Percentiles rank a stretch among this genome's conserved stretches.
These are phyloP conservation scores for Melanostoma scalare DNA, from an alignment of 2,888 invertebrate species.

Conservation along the genomic window DNA sequence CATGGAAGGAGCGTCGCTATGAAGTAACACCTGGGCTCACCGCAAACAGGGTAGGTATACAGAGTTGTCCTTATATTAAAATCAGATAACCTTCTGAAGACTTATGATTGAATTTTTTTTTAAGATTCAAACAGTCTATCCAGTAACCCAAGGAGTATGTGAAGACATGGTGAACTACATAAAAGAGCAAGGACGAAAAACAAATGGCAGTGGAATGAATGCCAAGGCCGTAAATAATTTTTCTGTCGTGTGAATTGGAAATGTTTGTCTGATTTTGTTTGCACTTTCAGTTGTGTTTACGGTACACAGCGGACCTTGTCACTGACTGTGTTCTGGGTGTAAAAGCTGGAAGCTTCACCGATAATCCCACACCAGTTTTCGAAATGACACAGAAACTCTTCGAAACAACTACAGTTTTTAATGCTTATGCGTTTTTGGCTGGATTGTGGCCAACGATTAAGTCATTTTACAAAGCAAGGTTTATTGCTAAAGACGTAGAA, in stretches of 20 bases:
- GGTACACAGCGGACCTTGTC: constrained; percentile 82
- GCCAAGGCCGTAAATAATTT: constrained; percentile 79
- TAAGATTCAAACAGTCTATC: constrained; percentile 82
- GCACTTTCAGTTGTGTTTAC: constrained; percentile 76
- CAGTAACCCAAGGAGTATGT: constrained; percentile 82
- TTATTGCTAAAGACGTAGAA: constrained; percentile 84
- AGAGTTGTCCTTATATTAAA: no score
- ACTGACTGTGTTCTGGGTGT: constrained; percentile 82
- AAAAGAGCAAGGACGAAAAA: constrained; percentile 76
- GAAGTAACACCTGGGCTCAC: constrained; percentile 83
- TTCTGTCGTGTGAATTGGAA: not conserved
- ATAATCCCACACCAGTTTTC: constrained; percentile 78
- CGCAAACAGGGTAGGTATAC: constrained; percentile 80
- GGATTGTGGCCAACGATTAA: constrained; percentile 76
- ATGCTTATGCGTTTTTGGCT: constrained; percentile 74
- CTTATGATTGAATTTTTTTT: not conserved
- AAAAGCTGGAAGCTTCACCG: constrained; percentile 80
- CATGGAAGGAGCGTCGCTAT: constrained; percentile 83
- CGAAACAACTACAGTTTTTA: constrained; percentile 74
- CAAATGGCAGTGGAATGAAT: constrained; percentile 79
- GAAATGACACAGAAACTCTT: constrained; percentile 77
- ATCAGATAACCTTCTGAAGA: no score
- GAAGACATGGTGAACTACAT: constrained; percentile 81
- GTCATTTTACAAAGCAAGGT: constrained; percentile 74
- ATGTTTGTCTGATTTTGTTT: not conserved